Conservation (phyloP, 53 echinoderm and acorn worm genomes). For the Apostichopus leukothele region DNA sequence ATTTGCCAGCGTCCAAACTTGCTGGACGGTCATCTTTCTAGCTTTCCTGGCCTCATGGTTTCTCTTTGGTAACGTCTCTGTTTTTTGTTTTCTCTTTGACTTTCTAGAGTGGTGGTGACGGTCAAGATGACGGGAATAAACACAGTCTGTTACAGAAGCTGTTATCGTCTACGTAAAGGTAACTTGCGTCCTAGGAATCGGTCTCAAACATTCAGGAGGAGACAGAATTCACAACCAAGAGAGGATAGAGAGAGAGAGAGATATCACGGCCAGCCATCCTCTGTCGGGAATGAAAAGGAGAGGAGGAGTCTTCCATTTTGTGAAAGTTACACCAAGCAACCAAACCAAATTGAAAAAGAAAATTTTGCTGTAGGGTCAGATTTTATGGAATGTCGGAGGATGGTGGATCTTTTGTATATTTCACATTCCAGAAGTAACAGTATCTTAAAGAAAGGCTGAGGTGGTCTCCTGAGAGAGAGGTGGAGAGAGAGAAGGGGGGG, state of each 20-base stretch:
- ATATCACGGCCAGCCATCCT: neutral
- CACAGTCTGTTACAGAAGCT: constrained; percentile 89
- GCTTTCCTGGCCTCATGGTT: too few relatives aligned
- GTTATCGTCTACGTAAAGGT: constrained; percentile 40
- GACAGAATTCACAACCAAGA: neutral
- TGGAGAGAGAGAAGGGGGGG: too few relatives aligned
- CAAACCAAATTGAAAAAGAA: too few relatives aligned
- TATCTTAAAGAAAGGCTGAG: neutral
- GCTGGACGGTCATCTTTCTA: too few relatives aligned
- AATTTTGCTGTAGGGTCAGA: too few relatives aligned
- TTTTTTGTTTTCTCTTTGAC: neutral
- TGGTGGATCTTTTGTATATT: neutral
- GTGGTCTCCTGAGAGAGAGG: too few relatives aligned
- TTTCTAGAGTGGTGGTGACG: constrained; percentile 29
- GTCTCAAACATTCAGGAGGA: neutral
- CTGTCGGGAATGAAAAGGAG: neutral
- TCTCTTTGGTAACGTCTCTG: neutral
- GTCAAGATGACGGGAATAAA: constrained; percentile 59
- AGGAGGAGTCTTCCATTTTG: too few relatives aligned
- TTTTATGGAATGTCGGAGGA: too few relatives aligned
- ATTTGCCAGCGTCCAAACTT: too few relatives aligned
- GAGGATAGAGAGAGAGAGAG: neutral
- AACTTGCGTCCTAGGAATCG: neutral
- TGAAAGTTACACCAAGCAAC: too few relatives aligned
- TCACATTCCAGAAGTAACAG: constrained; percentile 9